phyloP scores from a whole-genome alignment of 2,797 vertebrate species.

The Channallabes apus region DNA sequence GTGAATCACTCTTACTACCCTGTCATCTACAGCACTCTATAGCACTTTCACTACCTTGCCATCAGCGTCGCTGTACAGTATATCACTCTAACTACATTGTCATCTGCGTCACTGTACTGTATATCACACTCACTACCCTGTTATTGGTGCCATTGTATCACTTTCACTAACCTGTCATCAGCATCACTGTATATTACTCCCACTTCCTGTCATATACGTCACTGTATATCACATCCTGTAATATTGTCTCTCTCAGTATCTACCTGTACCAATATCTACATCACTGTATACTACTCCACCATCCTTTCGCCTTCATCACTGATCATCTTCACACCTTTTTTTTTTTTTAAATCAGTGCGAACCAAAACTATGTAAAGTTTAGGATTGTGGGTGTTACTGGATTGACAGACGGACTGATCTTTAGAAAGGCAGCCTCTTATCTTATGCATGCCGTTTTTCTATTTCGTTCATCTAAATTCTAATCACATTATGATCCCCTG shows the following conservation, averaged over 20 bases:
- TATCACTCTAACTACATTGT: no score
- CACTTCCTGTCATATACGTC: no score
- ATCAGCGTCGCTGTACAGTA: no score
- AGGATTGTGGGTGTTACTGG: background rate
- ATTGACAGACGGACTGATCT: background rate
- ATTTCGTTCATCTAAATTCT: background rate
- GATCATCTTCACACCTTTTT: background rate
- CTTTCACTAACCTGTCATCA: no score
- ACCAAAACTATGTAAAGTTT: background rate
- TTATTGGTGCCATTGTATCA: no score
- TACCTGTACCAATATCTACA: background rate
- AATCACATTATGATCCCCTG: background rate
- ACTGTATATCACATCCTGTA: no score
- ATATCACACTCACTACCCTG: no score
- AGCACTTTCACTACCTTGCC: no score
- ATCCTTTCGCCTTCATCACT: background rate
- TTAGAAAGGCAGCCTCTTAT: background rate
- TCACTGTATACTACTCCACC: background rate
- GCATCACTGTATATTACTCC: no score
- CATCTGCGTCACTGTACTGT: no score
- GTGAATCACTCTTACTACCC: background rate
- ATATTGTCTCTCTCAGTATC: background rate
- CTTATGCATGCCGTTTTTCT: background rate
- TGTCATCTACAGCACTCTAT: no score
- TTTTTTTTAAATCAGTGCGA: background rate